phyloP scores from a whole-genome alignment of 2,888 invertebrate genomes.

The Eristalis tenax region DNA sequence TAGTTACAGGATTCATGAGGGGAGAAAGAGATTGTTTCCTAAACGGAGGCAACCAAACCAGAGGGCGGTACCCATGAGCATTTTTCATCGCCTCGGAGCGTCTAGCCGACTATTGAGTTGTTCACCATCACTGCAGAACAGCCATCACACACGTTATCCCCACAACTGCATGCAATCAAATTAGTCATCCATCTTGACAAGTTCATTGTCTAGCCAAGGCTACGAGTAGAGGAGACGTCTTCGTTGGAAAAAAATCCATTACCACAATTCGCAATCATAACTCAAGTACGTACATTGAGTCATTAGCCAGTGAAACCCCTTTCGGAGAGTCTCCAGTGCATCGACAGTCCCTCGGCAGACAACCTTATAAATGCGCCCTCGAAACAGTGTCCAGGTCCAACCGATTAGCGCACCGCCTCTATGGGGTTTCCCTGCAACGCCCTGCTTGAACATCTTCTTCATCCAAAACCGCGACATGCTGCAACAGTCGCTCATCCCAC shows the following conservation, averaged over 20 bases:
- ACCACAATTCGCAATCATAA: neutral
- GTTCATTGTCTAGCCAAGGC: neutral
- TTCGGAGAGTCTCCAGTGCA: neutral
- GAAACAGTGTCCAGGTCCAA: neutral
- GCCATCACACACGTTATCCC: too few relatives aligned
- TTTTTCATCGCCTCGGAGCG: too few relatives aligned
- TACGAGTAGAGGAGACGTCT: neutral
- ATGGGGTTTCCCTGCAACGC: neutral
- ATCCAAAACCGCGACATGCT: neutral
- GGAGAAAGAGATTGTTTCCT: too few relatives aligned
- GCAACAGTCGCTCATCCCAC: slow-evolving; percentile 48
- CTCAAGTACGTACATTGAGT: neutral
- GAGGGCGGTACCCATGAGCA: too few relatives aligned
- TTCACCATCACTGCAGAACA: too few relatives aligned
- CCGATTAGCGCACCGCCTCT: neutral
- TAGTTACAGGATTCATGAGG: too few relatives aligned
- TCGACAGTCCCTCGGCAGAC: too few relatives aligned
- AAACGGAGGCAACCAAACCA: too few relatives aligned
- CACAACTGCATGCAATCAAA: neutral
- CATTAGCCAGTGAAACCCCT: neutral
- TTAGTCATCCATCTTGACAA: neutral
- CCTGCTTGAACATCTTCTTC: neutral
- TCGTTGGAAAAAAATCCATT: neutral
- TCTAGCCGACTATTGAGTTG: too few relatives aligned
- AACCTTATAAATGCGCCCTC: neutral